Evolutionary conservation across 2,797 vertebrate species (phyloP), one percentile per base, ranked within the genome.

Genomic region (Pseudomugil tenellus): DNA sequence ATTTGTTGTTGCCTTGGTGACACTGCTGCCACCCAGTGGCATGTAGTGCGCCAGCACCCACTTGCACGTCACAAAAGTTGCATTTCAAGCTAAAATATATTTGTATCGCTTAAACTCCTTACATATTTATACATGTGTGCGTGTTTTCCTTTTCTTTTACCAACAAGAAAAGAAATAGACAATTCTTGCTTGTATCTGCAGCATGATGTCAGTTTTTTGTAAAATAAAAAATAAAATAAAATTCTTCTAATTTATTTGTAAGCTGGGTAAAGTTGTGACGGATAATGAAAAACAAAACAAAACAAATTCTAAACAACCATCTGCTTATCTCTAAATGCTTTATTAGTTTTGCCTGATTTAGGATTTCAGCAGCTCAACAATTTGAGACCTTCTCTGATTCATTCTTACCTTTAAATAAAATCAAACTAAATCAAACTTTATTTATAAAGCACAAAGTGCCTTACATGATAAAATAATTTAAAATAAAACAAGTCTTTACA

Each of bases 21-120:
- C 6, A 1, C 25, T 62, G 74, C 56, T 58, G 87, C 77, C 91
- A 57, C 9, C 90, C 81, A 55, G 4, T 74, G 89, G 76, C 46
- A 1, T 1, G 0, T 13, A 14, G 19, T 16, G 13, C 3, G 16
- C 73, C 14, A 25, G 25, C 66, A 19, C 13, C 29, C 0, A 29
- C 29, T 29, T 53, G 13, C 26, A 29, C 2, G 29, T 3, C 29
- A 29, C 29, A 17, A 53, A 53, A 29, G 25, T 29, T 17, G 16
- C 14, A 53, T 28, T 28, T 16, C 16, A 28, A 8, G 3, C 16
- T 17, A 2, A 29, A 16, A 53, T 14, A 3, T 29, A 16, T 4
- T 53, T 53, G 17, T 7, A 52, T 51, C 26, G 16, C 12, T 28
- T 9, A 53, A 7, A 29, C 16, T 53, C 12, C 25, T 7, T 11